Conservation (phyloP, 1,140 invertebrate species). For the Mactra quadrangularis region DNA sequence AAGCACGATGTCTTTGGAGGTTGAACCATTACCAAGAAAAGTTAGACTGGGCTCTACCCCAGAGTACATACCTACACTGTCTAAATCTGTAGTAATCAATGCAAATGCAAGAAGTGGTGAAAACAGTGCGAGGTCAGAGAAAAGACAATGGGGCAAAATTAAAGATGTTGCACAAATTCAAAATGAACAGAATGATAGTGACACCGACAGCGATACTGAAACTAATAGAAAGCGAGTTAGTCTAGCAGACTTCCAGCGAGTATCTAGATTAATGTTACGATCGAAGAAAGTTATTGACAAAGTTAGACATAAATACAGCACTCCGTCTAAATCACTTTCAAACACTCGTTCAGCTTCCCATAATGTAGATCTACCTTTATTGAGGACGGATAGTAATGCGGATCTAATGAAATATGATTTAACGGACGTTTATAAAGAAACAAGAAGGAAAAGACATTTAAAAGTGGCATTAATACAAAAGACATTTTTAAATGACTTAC, state of each 20-base stretch:
- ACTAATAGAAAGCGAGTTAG: slow-evolving; percentile 1
- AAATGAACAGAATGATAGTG: background rate
- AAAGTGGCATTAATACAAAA: slow-evolving; percentile 48
- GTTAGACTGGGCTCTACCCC: background rate
- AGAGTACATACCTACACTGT: slow-evolving; percentile 51
- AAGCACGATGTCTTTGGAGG: background rate
- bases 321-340: background rate
- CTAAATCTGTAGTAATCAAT: background rate
- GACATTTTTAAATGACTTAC: slow-evolving; percentile 42
- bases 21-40: background rate
- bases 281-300: slow-evolving; percentile 32
- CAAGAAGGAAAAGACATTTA: slow-evolving; percentile 6
- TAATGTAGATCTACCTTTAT: slow-evolving; percentile 11
- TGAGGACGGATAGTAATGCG: background rate
- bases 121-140: background rate
- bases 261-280: slow-evolving; percentile 42
- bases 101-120: background rate
- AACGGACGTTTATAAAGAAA: slow-evolving; percentile 1
- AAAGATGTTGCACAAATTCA: slow-evolving; percentile 50
- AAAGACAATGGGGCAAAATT: slow-evolving; percentile 42
- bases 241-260: slow-evolving; percentile 22
- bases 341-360: background rate
- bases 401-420: slow-evolving; percentile 38
- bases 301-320: slow-evolving; percentile 23
- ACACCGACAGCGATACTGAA: background rate